Conservation (phyloP, 2,888 invertebrate genomes). For the Panzeria rudis region DNA sequence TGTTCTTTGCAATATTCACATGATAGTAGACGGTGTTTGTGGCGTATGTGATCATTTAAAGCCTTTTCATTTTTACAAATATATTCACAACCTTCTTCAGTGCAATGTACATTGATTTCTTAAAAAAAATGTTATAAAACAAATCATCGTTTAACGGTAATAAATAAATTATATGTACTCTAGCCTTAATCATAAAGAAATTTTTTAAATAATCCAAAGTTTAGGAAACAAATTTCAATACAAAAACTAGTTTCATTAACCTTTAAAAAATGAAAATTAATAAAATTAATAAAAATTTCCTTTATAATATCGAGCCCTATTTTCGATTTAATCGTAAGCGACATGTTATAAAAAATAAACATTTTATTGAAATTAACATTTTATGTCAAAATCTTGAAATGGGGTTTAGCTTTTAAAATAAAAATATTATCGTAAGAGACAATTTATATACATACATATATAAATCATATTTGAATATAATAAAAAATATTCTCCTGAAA, state of each 20-base stretch:
- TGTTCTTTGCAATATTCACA: slow-evolving; percentile 74
- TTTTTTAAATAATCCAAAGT: not conserved
- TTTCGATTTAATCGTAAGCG: too few relatives aligned
- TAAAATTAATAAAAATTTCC: too few relatives aligned
- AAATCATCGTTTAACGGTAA: not conserved
- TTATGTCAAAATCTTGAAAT: too few relatives aligned
- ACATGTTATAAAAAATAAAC: too few relatives aligned
- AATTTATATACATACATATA: too few relatives aligned
- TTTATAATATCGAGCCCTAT: too few relatives aligned
- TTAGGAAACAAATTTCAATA: not conserved
- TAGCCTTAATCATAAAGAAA: not conserved
- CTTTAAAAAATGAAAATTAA: too few relatives aligned
- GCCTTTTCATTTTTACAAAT: slow-evolving; percentile 72
- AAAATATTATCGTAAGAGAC: too few relatives aligned
- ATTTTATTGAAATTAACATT: too few relatives aligned
- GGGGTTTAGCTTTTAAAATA: too few relatives aligned
- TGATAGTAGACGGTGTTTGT: slow-evolving; percentile 72
- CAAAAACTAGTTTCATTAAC: not conserved
- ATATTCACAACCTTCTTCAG: slow-evolving; percentile 71
- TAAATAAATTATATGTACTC: not conserved
- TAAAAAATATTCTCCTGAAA: too few relatives aligned
- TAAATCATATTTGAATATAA: too few relatives aligned
- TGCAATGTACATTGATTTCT: slow-evolving; percentile 70
- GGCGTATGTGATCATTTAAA: slow-evolving; percentile 73
- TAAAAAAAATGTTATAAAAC: slow-evolving; percentile 9